Base-by-base conservation (phyloP, 2,113 vertebrate species). In the Rhipidura dahli region DNA sequence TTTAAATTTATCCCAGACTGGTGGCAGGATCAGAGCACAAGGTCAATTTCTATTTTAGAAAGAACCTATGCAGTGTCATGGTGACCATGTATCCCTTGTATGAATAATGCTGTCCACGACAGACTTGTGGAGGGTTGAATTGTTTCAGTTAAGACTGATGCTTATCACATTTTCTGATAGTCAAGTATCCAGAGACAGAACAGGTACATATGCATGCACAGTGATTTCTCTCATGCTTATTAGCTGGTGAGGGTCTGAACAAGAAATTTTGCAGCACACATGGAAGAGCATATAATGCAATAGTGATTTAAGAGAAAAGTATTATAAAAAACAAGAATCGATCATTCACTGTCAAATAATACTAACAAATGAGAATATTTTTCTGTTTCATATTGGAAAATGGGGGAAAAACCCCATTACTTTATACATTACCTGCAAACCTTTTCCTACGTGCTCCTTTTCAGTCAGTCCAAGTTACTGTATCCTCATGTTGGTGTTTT, bases 341-440 rank as follows among this genome's bases (percentile, higher is more conserved):
- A 13, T 63, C 63, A 63, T 73, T 94, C 33, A 59, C 16, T 64
- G 26, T 66, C 60, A 78, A 54, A 53, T 81, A 63, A 54, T 71
- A 64, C 19, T 64, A 60, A 84, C 0, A 2, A 89, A 33, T 50
- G 20, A 33, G 14, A 81, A 33, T 77, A 73, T 73, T 75, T 83
- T 87, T 44, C 18, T 78, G 26, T 31, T 87, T 16, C 6, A 11
- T 39, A 2, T 40, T 87, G 57, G 27, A 61, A 90, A 94, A 86
- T 0, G 2, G 30, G 27, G 21, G 3, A 3, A 9, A n/a, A 17
- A 10, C 1, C 13, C 4, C 16, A 31, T 40, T 72, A 20, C 5
- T 54, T 93, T 83, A 39, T 31, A 49, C 10, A 28, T 64, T 31
- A 56, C 20, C 44, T 61, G 35, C 40, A 81, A 17, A 70, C 13